Conservation (phyloP, 2,888 invertebrate genomes). For the Cephus rjabovi region DNA sequence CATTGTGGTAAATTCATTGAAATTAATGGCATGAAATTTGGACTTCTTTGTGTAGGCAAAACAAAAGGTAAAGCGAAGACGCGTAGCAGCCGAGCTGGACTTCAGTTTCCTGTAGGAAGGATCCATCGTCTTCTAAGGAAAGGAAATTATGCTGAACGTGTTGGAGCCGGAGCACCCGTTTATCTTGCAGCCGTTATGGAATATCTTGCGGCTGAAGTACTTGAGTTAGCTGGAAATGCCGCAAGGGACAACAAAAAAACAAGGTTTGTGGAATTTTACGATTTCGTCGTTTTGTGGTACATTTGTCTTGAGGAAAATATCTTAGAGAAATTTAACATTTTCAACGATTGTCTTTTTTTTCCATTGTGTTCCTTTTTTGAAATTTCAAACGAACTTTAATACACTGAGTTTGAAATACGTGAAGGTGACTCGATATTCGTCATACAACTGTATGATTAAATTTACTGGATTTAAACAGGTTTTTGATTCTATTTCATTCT, state of each 20-base stretch:
- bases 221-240: constrained; percentile 74
- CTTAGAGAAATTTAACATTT: neutral
- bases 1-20: neutral
- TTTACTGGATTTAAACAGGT: too few species aligned
- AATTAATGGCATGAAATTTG: neutral
- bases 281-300: constrained; percentile 12
- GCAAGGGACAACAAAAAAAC: constrained; percentile 76
- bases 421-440: too few species aligned
- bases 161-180: constrained; percentile 70
- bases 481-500: too few species aligned
- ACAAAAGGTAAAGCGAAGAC: constrained; percentile 59
- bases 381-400: too few species aligned
- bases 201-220: constrained; percentile 76
- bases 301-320: constrained; percentile 1
- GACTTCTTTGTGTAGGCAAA: constrained; percentile 40
- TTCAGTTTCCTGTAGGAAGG: constrained; percentile 71
- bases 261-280: constrained; percentile 55
- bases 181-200: constrained; percentile 73
- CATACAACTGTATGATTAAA: too few species aligned
- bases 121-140: constrained; percentile 71
- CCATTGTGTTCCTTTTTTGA: too few species aligned
- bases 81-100: constrained; percentile 69
- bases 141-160: constrained; percentile 73
- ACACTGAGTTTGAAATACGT: too few species aligned
- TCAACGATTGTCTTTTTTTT: neutral